Percentiles rank a stretch among this genome's conserved stretches.
These are phyloP conservation scores for Punctoribates punctum DNA, from an alignment of 2,888 invertebrate genomes.

Conservation along the genomic window DNA sequence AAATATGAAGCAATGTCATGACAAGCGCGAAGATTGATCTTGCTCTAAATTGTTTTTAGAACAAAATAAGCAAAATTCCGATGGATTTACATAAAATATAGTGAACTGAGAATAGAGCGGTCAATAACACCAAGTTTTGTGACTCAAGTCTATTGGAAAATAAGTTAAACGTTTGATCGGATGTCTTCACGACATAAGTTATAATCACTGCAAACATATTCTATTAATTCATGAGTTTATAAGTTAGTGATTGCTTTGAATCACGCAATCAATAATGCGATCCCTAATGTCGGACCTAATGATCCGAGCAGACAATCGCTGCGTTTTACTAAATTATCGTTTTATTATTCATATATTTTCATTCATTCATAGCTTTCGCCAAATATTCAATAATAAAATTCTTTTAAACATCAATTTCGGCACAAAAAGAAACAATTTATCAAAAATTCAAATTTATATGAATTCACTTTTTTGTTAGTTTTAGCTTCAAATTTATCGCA, in stretches of 20 bases:
- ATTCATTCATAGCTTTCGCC: background rate
- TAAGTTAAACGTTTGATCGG: background rate
- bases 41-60: too few species aligned
- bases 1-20: too few species aligned
- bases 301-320: conserved; percentile 7
- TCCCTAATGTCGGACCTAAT: background rate
- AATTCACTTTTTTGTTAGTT: too few species aligned
- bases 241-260: conserved; percentile 22
- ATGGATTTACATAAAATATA: too few species aligned
- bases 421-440: background rate
- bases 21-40: too few species aligned
- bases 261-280: conserved; percentile 16
- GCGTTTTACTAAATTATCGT: conserved; percentile 12
- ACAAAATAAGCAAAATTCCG: too few species aligned
- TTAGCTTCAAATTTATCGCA: too few species aligned
- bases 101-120: too few species aligned
- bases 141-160: background rate
- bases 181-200: conserved; percentile 11
- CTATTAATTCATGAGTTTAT: conserved; percentile 18
- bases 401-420: background rate
- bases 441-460: too few species aligned
- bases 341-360: background rate
- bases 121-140: too few species aligned
- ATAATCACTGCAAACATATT: conserved; percentile 18
- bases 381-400: background rate